Evolutionary conservation across 1,140 invertebrate genomes (phyloP).

Genomic region (Orchestia grillus): DNA sequence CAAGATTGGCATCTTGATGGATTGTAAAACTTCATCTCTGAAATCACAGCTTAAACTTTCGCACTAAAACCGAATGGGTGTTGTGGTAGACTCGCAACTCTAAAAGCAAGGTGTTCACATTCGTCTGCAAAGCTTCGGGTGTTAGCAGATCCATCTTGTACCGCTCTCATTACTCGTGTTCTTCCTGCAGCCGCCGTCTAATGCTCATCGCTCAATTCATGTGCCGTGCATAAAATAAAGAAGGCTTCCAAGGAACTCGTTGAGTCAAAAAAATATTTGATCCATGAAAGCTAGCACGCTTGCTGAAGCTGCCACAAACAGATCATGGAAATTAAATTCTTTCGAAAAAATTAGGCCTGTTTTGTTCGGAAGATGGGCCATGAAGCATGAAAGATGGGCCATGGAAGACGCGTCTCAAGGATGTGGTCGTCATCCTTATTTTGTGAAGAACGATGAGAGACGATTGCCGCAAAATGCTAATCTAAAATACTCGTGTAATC

Average conservation of each 20-base stretch:
- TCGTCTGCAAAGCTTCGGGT: neutral
- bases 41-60: conserved; percentile 20
- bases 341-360: neutral
- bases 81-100: neutral
- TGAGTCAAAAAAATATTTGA: neutral
- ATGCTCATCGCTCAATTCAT: neutral
- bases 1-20: conserved; percentile 51
- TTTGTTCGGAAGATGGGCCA: neutral
- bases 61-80: neutral
- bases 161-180: conserved; percentile 9
- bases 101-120: neutral
- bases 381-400: neutral
- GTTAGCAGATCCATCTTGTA: neutral
- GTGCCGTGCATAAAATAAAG: neutral
- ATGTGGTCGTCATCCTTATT: neutral
- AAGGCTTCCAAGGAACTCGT: neutral
- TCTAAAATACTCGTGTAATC: neutral
- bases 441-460: neutral
- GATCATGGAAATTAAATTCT: neutral
- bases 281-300: neutral
- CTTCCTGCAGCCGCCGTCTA: neutral
- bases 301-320: neutral
- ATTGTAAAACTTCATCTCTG: conserved; percentile 55
- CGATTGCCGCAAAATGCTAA: neutral
- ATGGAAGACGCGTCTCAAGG: neutral